Conservation (phyloP, 2,888 invertebrate genomes). For the Geotrupes spiniger region DNA sequence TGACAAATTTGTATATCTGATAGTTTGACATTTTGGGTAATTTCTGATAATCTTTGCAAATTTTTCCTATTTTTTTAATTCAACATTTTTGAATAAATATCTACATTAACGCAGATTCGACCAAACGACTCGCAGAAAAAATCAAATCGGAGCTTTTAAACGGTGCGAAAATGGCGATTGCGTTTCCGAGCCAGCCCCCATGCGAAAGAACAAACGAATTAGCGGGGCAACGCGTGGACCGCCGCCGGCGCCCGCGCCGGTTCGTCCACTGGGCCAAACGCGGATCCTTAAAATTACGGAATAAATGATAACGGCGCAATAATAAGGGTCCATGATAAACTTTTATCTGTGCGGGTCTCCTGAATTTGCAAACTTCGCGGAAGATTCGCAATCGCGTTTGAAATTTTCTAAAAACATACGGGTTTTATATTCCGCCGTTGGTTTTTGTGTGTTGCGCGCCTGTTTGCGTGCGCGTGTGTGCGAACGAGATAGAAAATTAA, state of each 20-base stretch:
- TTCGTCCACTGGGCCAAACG: not conserved
- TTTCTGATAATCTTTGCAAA: too few species aligned
- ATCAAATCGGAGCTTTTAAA: too few species aligned
- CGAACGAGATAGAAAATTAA: too few species aligned
- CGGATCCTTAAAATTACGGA: constrained; percentile 32
- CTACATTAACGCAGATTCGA: too few species aligned
- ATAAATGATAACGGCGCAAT: constrained; percentile 33
- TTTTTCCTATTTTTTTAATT: too few species aligned
- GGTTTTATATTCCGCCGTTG: constrained; percentile 26
- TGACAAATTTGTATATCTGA: too few species aligned
- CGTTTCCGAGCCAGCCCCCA: too few species aligned
- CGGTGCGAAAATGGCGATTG: too few species aligned
- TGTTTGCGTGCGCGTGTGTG: too few species aligned
- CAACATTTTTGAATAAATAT: too few species aligned
- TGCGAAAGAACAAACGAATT: constrained; percentile 2
- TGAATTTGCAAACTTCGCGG: constrained; percentile 22
- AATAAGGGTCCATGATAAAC: constrained; percentile 31
- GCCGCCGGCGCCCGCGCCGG: not conserved
- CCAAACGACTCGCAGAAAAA: too few species aligned
- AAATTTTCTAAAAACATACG: constrained; percentile 27
- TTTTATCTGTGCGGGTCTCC: constrained; percentile 24
- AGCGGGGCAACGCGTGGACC: not conserved
- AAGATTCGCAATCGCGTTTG: constrained; percentile 26
- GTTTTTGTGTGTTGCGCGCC: constrained; percentile 18
- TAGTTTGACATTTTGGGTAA: too few species aligned